A percentile compares a stretch with the other conserved stretches of the same genome.
phyloP scores from a whole-genome alignment of 2,797 vertebrate species.

The Furcifer pardalis region DNA sequence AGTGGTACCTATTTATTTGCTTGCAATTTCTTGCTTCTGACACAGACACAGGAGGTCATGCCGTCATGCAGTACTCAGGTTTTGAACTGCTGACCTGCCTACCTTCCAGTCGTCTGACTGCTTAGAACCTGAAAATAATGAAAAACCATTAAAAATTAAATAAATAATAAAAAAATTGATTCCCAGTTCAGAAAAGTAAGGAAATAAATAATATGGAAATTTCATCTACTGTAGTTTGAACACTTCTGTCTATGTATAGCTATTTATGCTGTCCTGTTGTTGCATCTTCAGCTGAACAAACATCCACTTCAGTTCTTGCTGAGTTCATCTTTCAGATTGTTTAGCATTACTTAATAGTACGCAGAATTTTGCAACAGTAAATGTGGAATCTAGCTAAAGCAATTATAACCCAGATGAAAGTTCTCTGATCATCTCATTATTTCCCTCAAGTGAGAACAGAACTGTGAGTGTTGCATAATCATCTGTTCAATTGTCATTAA shows the following conservation, averaged over 20 bases:
- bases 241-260: neutral
- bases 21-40: no score
- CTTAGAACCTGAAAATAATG: neutral
- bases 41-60: no score
- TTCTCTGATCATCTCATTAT: slow-evolving; percentile 34
- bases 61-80: no score
- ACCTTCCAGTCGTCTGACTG: no score
- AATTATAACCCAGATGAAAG: neutral
- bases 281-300: neutral
- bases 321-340: neutral
- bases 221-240: neutral
- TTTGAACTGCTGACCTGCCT: no score
- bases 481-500: slow-evolving; percentile 37
- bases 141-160: no score
- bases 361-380: slow-evolving; percentile 25
- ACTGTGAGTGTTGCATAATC: slow-evolving; percentile 3
- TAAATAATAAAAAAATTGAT: no score
- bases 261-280: neutral
- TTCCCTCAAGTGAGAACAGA: slow-evolving; percentile 38
- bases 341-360: slow-evolving; percentile 28
- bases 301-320: neutral
- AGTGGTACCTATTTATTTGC: no score
- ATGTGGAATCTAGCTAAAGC: neutral
- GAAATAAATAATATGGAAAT: slow-evolving; percentile 25
- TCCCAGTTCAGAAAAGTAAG: neutral